Evolutionary conservation across 2,113 vertebrate species (phyloP).

Genomic region (Marmota monax): DNA sequence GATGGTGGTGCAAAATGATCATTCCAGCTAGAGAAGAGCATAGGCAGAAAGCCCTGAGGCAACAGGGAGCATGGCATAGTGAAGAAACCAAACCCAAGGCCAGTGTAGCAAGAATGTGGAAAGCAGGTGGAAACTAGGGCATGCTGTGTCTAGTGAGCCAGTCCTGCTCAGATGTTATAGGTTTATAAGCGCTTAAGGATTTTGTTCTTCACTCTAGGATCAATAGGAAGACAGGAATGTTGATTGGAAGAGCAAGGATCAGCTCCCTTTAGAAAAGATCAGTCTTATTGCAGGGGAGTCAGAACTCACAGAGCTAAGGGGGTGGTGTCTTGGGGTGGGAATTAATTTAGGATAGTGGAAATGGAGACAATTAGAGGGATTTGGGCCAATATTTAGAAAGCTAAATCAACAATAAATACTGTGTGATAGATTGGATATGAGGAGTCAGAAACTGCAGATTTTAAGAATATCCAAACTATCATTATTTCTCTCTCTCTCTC

Average conservation of each 20-base stretch:
- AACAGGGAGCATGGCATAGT: background rate
- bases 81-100: background rate
- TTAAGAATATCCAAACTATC: background rate
- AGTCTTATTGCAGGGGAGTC: background rate
- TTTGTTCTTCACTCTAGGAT: background rate
- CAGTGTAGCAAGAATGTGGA: background rate
- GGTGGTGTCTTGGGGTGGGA: background rate
- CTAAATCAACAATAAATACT: background rate
- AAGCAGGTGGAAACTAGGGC: background rate
- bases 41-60: background rate
- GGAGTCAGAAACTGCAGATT: background rate
- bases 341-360: background rate
- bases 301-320: background rate
- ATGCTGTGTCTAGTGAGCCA: background rate
- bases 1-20: background rate
- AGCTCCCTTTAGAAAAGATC: background rate
- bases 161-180: background rate
- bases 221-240: background rate
- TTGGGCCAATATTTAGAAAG: conserved; percentile 17
- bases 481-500: background rate
- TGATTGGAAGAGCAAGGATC: background rate
- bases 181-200: background rate
- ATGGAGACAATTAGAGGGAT: background rate
- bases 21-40: background rate
- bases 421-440: background rate